phyloP scores from a whole-genome alignment of 2,113 vertebrate genomes.

The Chloropsis cyanopogon region DNA sequence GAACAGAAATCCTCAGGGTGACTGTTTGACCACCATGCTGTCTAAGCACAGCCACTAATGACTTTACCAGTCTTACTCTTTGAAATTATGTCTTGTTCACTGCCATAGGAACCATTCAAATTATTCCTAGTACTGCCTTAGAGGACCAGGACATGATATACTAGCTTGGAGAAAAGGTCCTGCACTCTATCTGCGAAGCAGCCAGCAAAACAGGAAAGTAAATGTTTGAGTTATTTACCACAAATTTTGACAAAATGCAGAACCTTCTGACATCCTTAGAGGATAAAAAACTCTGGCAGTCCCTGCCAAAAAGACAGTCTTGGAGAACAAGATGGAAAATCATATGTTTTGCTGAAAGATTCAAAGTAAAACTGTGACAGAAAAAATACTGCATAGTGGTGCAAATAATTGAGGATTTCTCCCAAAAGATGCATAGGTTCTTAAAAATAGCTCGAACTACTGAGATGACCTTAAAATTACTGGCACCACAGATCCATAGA shows the following conservation, averaged over 20 bases:
- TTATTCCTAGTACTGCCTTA: neutral
- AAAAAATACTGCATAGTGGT: neutral
- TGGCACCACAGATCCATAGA: neutral
- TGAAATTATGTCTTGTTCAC: neutral
- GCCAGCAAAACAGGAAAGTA: slow-evolving; percentile 36
- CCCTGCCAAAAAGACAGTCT: slow-evolving; percentile 42
- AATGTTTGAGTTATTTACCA: slow-evolving; percentile 53
- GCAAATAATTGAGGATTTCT: slow-evolving; percentile 5
- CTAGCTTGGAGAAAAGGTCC: slow-evolving; percentile 21
- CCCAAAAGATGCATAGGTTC: neutral
- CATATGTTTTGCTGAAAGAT: neutral
- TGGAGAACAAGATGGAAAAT: slow-evolving; percentile 50
- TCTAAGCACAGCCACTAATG: neutral
- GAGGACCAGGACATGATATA: slow-evolving; percentile 17
- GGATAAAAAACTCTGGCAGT: neutral
- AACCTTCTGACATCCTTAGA: slow-evolving; percentile 29
- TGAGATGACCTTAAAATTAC: neutral
- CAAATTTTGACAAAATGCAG: slow-evolving; percentile 57
- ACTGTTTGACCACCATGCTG: neutral
- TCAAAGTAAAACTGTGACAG: neutral
- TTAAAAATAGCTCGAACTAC: neutral
- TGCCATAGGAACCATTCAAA: neutral
- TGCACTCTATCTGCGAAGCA: slow-evolving; percentile 40
- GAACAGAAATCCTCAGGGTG: neutral
- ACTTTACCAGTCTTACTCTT: neutral